Base-by-base conservation (phyloP, 2,888 invertebrate species). In the Oasisia sp. region DNA sequence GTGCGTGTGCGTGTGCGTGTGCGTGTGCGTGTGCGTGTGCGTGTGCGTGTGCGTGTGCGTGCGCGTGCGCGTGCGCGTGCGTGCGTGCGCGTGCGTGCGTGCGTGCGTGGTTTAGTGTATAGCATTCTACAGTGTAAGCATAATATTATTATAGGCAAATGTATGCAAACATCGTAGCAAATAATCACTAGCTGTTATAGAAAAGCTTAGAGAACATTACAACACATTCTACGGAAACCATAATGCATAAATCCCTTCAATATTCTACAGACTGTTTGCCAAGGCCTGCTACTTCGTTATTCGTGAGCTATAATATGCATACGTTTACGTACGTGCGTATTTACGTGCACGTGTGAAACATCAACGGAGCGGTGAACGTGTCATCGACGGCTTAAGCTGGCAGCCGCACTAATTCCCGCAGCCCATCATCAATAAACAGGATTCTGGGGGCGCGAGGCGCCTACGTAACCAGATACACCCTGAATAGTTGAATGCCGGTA, bases 341-440 rank as follows among this genome's bases (percentile, higher is more conserved):
- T 74, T 74, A 74, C 27, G n/a, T 74, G 74, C 74, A 74, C 74
- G 74, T 74, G 74, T 27, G 74, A 74, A 74, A 74, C 74, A 74
- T 74, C 74, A 74, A 74, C 74, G 14, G 27, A 74, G 74, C 14
- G 5, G 74, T 74, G 74, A 74, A 27, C 74, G 74, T 74, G 74
- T 74, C 74, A 74, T 19, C 74, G 74, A 27, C 19, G 27, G 74
- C 27, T 74, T 74, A 74, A 27, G 27, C 5, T n/a, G 74, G 74
- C 74, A 74, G 74, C 74, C n/a, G 74, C 27, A 74, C 74, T 74
- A 74, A 74, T 74, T 74, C 74, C 74, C 74, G 27, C 74, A 27
- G n/a, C 74, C 74, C 74, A n/a, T 74, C 74, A 74, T 74, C 74
- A 74, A 74, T 74, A 74, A 74, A 74, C 74, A 74, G 74, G 74